Evolutionary conservation across 2,797 vertebrate genomes (phyloP), one percentile per base, ranked within the genome.

Genomic region (Lutra lutra): DNA sequence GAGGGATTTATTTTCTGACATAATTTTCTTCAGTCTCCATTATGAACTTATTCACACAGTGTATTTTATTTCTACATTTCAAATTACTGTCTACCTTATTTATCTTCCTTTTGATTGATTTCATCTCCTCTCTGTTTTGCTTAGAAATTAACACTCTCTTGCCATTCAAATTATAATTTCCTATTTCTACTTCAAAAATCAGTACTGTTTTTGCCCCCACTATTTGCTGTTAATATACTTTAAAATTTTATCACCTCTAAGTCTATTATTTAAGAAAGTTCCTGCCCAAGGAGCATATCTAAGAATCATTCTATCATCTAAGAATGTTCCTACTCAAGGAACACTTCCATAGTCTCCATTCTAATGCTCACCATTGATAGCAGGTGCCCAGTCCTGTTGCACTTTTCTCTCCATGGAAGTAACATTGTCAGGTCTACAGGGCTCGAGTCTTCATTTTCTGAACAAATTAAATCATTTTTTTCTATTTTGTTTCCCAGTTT

Each of bases 351-450:
- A 38, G 8, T 48, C n/a, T 73, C 11, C 29, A 2, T 64, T 92
- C 21, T 77, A 12, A 21, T 18, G 35, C 13, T 82, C 1, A 32
- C 25, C 43, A 60, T 7, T 27, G 14, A 27, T 2, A 54, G 4
- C 12, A n/a, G 7, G 1, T 38, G 64, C 5, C 40, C 7, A 23
- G 8, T 2, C 7, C 2, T 20, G 23, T 0, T 46, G 46, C 0
- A 2, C 23, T 75, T 84, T 46, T 73, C 48, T 85, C 54, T 89
- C 62, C 18, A 29, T 13, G 6, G 6, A 72, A 48, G 1, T 3
- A 43, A 72, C 27, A 15, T 1, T 29, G 11, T 78, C 46, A 60
- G 10, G 1, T 72, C 5, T 64, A 7, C 10, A 60, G 1, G 15
- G 6, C 23, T 64, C 1, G 1, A 23, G 13, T 51, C 12, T 92